These are phyloP conservation scores for Drosophila planitibia DNA, from an alignment of 2,888 invertebrate genomes.

Conservation along the genomic window DNA sequence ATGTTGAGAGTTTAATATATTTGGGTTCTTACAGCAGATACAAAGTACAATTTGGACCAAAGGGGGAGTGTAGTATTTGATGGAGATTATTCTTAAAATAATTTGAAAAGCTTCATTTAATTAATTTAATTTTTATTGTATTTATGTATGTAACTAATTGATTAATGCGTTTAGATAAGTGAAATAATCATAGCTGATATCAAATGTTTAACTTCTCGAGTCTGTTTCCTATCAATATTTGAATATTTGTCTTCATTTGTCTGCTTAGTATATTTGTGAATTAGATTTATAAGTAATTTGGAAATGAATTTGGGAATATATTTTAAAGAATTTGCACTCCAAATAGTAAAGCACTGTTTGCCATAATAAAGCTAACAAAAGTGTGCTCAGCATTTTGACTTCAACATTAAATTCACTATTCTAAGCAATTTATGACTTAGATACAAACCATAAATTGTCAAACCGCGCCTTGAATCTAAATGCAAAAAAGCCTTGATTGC, in stretches of 20 bases:
- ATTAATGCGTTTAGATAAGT: not conserved
- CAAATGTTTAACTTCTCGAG: not conserved
- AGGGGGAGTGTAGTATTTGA: not conserved
- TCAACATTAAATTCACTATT: constrained; percentile 35
- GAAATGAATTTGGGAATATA: not conserved
- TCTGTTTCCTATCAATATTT: not conserved
- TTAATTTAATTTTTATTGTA: not conserved
- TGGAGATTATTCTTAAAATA: not conserved
- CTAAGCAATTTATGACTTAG: constrained; percentile 66
- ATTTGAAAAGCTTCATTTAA: not conserved
- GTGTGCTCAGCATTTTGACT: constrained; percentile 13
- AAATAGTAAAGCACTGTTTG: constrained; percentile 35
- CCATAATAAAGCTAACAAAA: constrained; percentile 6
- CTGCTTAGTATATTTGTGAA: not conserved
- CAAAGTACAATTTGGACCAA: not conserved
- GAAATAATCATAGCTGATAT: not conserved
- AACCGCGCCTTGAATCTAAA: constrained; percentile 73
- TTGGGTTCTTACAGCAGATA: constrained; percentile 11
- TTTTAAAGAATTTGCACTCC: not conserved
- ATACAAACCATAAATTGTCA: constrained; percentile 56
- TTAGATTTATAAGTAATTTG: not conserved
- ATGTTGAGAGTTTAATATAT: constrained; percentile 10
- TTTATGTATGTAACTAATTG: not conserved
- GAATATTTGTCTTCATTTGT: not conserved
- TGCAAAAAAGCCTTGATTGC: constrained; percentile 61